Evolutionary conservation across 2,888 invertebrate genomes (phyloP).

Genomic region (Ganaspis brasiliensis): DNA sequence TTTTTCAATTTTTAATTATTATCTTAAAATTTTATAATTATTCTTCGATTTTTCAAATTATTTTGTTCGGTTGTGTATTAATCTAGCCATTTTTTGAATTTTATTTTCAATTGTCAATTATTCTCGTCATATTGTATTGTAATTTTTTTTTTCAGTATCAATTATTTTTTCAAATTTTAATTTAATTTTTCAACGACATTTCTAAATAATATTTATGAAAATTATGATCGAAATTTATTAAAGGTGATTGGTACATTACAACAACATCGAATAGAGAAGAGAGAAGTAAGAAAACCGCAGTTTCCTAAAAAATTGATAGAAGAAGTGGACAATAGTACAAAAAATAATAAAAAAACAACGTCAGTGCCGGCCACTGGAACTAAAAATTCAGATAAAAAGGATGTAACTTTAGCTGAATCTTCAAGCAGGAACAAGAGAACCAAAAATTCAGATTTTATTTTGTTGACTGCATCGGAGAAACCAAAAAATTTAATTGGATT

Average conservation of each 20-base stretch:
- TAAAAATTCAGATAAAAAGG: slow-evolving; percentile 16
- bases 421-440: background rate
- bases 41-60: too few relatives aligned
- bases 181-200: too few relatives aligned
- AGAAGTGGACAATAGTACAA: slow-evolving; percentile 80
- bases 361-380: background rate
- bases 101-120: too few relatives aligned
- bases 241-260: slow-evolving; percentile 87
- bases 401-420: slow-evolving; percentile 3
- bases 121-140: too few relatives aligned
- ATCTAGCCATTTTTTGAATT: too few relatives aligned
- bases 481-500: slow-evolving; percentile 84
- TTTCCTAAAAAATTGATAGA: slow-evolving; percentile 83
- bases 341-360: too few relatives aligned
- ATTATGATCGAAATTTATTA: slow-evolving; percentile 36
- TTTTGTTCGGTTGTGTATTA: too few relatives aligned
- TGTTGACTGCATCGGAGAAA: slow-evolving; percentile 79
- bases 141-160: too few relatives aligned
- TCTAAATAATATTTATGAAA: too few relatives aligned
- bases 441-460: slow-evolving; percentile 62
- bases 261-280: slow-evolving; percentile 88
- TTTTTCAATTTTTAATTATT: too few relatives aligned
- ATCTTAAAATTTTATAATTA: too few relatives aligned
- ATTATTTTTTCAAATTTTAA: too few relatives aligned
- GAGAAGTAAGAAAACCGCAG: slow-evolving; percentile 83